A percentile compares a stretch with the other conserved stretches of the same genome.
phyloP scores from a whole-genome alignment of 2,113 vertebrate species.

The Thamnophis sirtalis region DNA sequence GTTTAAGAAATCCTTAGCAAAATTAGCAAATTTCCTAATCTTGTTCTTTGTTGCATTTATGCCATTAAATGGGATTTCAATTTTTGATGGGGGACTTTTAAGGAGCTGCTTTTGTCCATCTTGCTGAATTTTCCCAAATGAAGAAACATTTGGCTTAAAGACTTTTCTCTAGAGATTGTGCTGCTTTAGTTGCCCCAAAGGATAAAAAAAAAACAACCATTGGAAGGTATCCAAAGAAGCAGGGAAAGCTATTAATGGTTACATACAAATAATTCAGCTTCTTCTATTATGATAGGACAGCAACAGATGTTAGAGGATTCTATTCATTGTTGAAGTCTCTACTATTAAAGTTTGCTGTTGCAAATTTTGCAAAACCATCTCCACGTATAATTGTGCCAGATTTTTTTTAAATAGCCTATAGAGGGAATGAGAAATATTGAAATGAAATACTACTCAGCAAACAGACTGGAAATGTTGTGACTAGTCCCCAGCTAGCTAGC shows the following conservation, averaged over 20 bases:
- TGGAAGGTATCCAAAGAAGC: background rate
- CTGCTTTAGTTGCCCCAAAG: background rate
- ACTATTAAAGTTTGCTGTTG: background rate
- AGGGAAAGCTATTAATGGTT: background rate
- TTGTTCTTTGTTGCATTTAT: background rate
- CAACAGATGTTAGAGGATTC: background rate
- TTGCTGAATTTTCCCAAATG: background rate
- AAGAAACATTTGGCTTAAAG: background rate
- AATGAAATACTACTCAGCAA: background rate
- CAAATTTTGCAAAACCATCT: background rate
- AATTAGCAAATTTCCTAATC: background rate
- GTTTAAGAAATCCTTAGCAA: background rate
- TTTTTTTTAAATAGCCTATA: background rate
- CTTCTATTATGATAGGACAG: background rate
- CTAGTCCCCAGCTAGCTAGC: background rate
- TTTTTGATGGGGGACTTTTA: background rate
- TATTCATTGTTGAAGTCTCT: background rate
- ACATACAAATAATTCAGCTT: background rate
- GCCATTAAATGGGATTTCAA: background rate
- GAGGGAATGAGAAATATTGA: background rate
- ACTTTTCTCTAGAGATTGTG: background rate
- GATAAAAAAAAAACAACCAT: background rate
- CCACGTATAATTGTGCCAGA: background rate
- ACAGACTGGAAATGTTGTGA: background rate
- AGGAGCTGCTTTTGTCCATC: background rate